Evolutionary conservation across 2,113 vertebrate species (phyloP).

Genomic region (Lathamus discolor): DNA sequence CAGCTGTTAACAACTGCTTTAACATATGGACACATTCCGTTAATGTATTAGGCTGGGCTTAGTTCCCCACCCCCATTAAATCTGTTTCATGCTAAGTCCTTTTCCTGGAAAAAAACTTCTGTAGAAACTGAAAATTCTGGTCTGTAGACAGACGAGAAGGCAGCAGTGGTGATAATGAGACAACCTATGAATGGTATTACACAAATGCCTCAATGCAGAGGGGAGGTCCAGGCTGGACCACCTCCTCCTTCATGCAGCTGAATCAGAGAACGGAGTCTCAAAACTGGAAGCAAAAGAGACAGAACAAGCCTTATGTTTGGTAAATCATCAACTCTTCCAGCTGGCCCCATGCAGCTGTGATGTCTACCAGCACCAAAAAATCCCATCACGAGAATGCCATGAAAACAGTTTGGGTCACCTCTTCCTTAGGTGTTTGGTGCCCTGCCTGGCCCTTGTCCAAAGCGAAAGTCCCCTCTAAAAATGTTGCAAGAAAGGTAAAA

Average conservation of each 20-base stretch:
- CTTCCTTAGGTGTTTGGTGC: background rate
- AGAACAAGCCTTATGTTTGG: background rate
- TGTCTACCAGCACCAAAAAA: background rate
- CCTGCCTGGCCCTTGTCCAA: background rate
- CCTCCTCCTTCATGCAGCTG: background rate
- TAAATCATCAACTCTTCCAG: background rate
- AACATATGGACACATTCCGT: background rate
- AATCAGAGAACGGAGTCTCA: background rate
- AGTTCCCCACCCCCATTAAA: background rate
- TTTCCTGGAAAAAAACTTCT: background rate
- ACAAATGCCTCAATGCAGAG: background rate
- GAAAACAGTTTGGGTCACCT: background rate
- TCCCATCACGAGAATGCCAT: accelerated
- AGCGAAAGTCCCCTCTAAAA: background rate
- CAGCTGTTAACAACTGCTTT: constrained; percentile 2
- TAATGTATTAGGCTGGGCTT: background rate
- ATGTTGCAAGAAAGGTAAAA: background rate
- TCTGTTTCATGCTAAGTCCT: background rate
- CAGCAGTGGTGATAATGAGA: background rate
- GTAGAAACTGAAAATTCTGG: background rate
- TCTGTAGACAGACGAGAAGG: background rate
- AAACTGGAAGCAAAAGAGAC: background rate
- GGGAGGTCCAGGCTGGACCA: background rate
- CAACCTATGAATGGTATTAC: background rate
- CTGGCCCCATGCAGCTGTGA: background rate